Base-by-base conservation (phyloP, 2,888 invertebrate species). In the Heliconius ethilla region DNA sequence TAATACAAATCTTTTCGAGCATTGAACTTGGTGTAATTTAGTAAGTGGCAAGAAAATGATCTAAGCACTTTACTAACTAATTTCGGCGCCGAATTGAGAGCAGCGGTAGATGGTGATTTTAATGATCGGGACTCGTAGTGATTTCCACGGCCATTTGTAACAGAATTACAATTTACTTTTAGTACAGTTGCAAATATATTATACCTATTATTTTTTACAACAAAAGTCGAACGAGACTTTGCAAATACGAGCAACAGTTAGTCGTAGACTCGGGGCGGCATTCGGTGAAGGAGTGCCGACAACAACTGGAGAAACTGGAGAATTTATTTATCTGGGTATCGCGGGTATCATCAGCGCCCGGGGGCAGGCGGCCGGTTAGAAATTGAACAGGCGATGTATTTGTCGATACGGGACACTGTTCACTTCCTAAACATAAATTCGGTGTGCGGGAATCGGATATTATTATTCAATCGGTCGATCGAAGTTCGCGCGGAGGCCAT, bases 391-490 rank as follows among this genome's bases (percentile, higher is more conserved):
- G 83, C 88, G 92, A 92, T 93, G 89, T 86, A 86, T 86, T 82
- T 84, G 84, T 87, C 88, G 93, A 93, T 93, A 93, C 89, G 90
- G 90, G 92, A 91, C 91, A 92, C 87, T 90, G 90, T 89, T 90
- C 90, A 92, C 92, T 93, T 92, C 93, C 92, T 92, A 92, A 51
- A 92, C 92, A 94, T 94, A 93, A 94, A 94, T 94, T 93, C 90
- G 94, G 94, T 93, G 90, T 87, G 90, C 90, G 89, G 90, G 92
- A 93, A 93, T 93, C 92, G 93, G 92, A 92, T 93, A 93, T 93
- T 93, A 93, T 93, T 93, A 94, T 94, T 94, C 93, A 94, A 94
- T 94, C 94, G 92, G 89, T 89, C 91, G 91, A 94, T 94, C 94
- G 90, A 90, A 91, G 93, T 92, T 92, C 91, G 91, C 92, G 90